A percentile compares a stretch with the other conserved stretches of the same genome.
Conservation (phyloP, 1,140 invertebrate species). For the Rhopalosiphum padi region DNA sequence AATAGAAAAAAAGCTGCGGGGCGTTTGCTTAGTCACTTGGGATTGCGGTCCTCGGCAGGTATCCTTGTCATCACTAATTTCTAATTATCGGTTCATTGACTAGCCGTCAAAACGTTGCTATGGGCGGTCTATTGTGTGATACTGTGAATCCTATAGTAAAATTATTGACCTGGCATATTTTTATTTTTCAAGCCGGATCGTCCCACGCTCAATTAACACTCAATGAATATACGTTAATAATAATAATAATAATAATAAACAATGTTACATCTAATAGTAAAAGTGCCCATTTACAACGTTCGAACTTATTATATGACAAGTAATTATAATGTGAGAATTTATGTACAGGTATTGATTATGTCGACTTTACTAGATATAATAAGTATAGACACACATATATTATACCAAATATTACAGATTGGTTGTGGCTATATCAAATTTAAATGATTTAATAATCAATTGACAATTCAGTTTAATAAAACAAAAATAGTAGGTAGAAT, state of each 20-base stretch:
- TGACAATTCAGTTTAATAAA: neutral
- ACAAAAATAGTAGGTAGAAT: neutral
- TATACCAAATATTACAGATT: neutral
- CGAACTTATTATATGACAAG: conserved; percentile 13
- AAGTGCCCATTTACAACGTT: neutral
- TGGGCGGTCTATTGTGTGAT: conserved; percentile 55
- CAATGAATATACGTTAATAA: neutral
- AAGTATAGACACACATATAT: neutral
- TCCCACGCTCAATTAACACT: conserved; percentile 57
- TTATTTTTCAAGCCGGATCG: conserved; percentile 41
- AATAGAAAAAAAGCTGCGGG: conserved; percentile 51
- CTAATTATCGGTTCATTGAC: conserved; percentile 58
- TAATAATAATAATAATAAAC: conserved; percentile 31
- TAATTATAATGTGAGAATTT: neutral
- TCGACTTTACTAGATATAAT: neutral
- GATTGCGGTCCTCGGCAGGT: conserved; percentile 35
- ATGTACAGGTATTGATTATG: neutral
- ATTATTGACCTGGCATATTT: conserved; percentile 49
- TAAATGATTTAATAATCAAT: neutral
- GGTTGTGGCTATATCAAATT: neutral
- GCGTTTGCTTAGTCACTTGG: conserved; percentile 56
- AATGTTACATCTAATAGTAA: conserved; percentile 20
- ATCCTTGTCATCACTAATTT: conserved; percentile 55
- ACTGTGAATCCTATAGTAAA: conserved; percentile 26
- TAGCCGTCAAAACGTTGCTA: conserved; percentile 55